Conservation (phyloP, 2,888 invertebrate genomes). For the Noctua janthina region DNA sequence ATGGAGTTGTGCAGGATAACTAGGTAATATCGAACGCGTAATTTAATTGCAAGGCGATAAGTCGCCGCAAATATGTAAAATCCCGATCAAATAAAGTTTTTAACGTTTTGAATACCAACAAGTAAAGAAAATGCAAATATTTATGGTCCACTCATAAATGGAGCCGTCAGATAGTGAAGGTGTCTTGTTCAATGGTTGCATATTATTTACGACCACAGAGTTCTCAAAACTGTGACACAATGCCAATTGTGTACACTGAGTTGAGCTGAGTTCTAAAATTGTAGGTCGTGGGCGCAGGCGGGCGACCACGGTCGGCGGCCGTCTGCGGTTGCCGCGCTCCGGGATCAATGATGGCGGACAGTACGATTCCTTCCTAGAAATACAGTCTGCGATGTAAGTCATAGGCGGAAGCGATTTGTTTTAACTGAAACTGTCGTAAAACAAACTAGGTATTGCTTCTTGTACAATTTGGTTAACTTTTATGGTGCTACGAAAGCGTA, state of each 20-base stretch:
- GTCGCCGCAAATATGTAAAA: background rate
- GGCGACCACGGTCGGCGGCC: conserved; percentile 6
- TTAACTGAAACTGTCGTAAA: background rate
- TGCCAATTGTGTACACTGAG: background rate
- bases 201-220: background rate
- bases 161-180: background rate
- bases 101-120: background rate
- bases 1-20: background rate
- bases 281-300: conserved; percentile 15
- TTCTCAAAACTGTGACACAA: background rate
- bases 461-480: background rate
- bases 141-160: background rate
- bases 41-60: background rate
- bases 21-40: background rate
- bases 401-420: conserved; percentile 46
- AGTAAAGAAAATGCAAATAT: background rate
- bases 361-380: conserved; percentile 72
- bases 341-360: conserved; percentile 69
- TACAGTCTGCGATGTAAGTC: conserved; percentile 13
- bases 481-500: conserved; percentile 41
- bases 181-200: background rate
- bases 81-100: background rate
- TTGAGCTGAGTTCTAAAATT: background rate
- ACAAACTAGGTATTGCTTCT: background rate
- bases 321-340: conserved; percentile 31